Conservation (phyloP, 2,113 vertebrate genomes). For the Gambusia holbrooki region DNA sequence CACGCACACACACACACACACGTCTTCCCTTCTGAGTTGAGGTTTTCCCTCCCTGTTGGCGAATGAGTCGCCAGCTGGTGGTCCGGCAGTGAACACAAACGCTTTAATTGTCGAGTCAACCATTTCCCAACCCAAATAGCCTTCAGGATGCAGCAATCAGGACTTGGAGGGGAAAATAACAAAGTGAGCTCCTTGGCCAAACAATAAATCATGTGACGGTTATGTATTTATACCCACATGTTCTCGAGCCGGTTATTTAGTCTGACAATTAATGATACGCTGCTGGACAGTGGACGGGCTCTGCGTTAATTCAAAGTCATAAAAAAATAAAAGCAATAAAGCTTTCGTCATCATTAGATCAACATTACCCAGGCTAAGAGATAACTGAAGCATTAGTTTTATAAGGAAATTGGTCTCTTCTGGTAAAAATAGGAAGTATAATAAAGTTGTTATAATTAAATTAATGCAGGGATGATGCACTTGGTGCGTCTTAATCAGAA, state of each 20-base stretch:
- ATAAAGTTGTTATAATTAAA: not conserved
- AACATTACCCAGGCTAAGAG: conserved; percentile 32
- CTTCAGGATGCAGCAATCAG: conserved; percentile 81
- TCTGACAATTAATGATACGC: conserved; percentile 68
- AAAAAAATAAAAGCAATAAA: conserved; percentile 55
- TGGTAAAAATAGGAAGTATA: not conserved
- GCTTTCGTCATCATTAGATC: conserved; percentile 62
- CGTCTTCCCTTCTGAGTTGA: conserved; percentile 26
- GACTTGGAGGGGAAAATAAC: conserved; percentile 76
- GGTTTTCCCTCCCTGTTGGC: conserved; percentile 46
- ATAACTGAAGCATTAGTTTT: conserved; percentile 11
- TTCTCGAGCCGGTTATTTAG: conserved; percentile 64
- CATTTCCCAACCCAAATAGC: conserved; percentile 76
- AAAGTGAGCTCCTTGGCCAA: conserved; percentile 57
- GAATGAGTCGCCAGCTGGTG: conserved; percentile 75
- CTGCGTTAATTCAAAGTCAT: conserved; percentile 60
- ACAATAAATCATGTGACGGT: conserved; percentile 75
- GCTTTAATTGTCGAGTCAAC: conserved; percentile 76
- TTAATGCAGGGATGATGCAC: not conserved
- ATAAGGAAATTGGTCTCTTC: not conserved
- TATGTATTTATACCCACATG: conserved; percentile 74
- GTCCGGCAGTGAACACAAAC: conserved; percentile 79
- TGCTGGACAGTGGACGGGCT: conserved; percentile 58
- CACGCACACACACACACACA: conserved; percentile 34
- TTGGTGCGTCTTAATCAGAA: not conserved